phyloP scores from a whole-genome alignment of 2,797 vertebrate species.

The Oreonectes daqikongensis region DNA sequence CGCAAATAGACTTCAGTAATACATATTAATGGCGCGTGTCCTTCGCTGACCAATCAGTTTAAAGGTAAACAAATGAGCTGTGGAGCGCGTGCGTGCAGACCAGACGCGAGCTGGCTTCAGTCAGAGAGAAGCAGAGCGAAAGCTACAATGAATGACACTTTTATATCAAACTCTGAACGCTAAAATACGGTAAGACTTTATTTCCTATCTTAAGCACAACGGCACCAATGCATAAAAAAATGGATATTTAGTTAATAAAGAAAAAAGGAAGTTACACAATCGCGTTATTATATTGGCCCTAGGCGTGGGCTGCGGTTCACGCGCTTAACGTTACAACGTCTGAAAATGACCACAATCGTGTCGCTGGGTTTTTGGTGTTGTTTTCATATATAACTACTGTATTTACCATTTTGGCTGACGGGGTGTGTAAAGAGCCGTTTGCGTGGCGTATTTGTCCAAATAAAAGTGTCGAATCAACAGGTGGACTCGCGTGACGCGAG shows the following conservation, averaged over 20 bases:
- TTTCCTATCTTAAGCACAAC: neutral
- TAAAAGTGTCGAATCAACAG: conserved; percentile 31
- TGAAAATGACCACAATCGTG: neutral
- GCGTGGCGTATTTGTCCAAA: neutral
- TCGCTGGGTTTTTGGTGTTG: neutral
- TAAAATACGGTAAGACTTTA: neutral
- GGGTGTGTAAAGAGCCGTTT: neutral
- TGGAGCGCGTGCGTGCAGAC: conserved; percentile 25
- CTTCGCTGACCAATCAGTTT: conserved; percentile 73
- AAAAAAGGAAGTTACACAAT: neutral
- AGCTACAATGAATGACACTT: neutral
- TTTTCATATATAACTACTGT: neutral
- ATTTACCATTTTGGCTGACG: neutral
- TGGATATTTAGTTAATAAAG: too few species aligned
- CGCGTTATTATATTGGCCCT: neutral
- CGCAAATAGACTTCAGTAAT: too few species aligned
- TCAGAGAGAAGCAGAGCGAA: neutral
- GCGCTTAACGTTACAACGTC: neutral
- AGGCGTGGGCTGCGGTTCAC: neutral
- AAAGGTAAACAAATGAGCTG: conserved; percentile 71
- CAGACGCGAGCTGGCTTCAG: neutral
- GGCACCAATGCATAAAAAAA: neutral
- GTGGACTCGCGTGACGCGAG: conserved; percentile 11
- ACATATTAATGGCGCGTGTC: neutral
- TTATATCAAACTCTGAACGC: neutral